These are phyloP conservation scores for Drosophila ezoana DNA, from an alignment of 2,888 invertebrate species.

Conservation along the genomic window DNA sequence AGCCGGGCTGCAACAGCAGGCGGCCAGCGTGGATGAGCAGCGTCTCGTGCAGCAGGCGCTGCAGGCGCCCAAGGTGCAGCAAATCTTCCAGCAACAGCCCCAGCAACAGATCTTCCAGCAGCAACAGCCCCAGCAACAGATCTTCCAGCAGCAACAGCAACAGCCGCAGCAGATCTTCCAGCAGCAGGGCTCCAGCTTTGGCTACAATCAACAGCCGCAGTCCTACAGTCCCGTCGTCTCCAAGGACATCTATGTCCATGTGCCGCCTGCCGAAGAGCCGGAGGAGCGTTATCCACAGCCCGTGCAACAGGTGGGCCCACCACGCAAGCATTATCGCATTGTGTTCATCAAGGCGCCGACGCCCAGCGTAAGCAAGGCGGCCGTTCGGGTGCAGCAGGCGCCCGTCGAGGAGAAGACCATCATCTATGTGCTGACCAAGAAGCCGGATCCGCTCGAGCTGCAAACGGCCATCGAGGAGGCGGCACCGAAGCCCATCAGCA, in stretches of 20 bases:
- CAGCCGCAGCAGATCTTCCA: conserved; percentile 15
- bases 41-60: conserved; percentile 73
- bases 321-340: conserved; percentile 84
- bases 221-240: conserved; percentile 70
- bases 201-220: conserved; percentile 37
- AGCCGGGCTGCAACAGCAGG: conserved; percentile 13
- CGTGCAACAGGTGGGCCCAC: conserved; percentile 67
- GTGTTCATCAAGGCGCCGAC: conserved; percentile 84
- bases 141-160: conserved; percentile 41
- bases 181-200: conserved; percentile 23
- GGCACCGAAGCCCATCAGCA: conserved; percentile 81
- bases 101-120: conserved; percentile 50
- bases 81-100: conserved; percentile 43
- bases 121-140: conserved; percentile 46
- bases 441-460: conserved; percentile 82
- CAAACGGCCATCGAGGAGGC: conserved; percentile 79
- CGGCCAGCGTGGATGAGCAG: conserved; percentile 52
- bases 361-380: conserved; percentile 61
- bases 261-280: conserved; percentile 82
- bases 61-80: conserved; percentile 65
- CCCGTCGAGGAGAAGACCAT: conserved; percentile 84
- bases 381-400: conserved; percentile 76
- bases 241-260: conserved; percentile 84
- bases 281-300: conserved; percentile 71
- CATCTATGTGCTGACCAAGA: conserved; percentile 84